Evolutionary conservation across 92 coral and sea anemone species (phyloP), one percentile per base, ranked within the genome.

Genomic region (Zoanthus gigantus): DNA sequence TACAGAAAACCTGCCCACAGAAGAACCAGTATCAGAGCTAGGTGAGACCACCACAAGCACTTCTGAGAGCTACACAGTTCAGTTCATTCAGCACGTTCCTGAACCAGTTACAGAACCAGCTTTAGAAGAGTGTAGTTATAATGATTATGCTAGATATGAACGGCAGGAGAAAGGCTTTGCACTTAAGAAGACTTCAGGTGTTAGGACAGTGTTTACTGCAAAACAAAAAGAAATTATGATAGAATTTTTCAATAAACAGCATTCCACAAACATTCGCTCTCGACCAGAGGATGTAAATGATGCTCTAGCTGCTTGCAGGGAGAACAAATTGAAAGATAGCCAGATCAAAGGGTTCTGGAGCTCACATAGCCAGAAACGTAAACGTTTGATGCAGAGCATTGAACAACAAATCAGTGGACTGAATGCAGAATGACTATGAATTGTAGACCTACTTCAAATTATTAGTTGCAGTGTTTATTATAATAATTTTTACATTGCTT

Each of bases 261-360:
- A 71, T 46, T 18, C 86, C 17, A 74, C 74, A 0, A 87, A 86
- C 42, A 83, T 92, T 9, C 74, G 92, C 47, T 87, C 92, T 13
- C 47, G 87, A 61, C 90, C 92, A 7, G 58, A 77, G 54, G 90
- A 82, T 71, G 92, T 89, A 14, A 77, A 42, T 50, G 76, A 60
- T 10, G 92, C 88, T 0, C 77, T 89, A 79, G 56, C 61, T 18
- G 89, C 60, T 30, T 90, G 90, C 53, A 92, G 89, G 2, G 54
- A 89, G 45, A 78, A 79, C 12, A 66, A 15, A 0, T 75, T 92
- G n/a, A 92, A 86, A 63, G 94, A 86, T 0, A 68, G 83, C 0
- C 94, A 92, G 45, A 89, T 92, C 13, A 89, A 89, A 48, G 87
- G 94, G 54, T 91, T 90, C 87, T 88, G 92, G 90, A 73, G 92